Base-by-base conservation (phyloP, 2,888 invertebrate species). In the Ophioninae sp. region DNA sequence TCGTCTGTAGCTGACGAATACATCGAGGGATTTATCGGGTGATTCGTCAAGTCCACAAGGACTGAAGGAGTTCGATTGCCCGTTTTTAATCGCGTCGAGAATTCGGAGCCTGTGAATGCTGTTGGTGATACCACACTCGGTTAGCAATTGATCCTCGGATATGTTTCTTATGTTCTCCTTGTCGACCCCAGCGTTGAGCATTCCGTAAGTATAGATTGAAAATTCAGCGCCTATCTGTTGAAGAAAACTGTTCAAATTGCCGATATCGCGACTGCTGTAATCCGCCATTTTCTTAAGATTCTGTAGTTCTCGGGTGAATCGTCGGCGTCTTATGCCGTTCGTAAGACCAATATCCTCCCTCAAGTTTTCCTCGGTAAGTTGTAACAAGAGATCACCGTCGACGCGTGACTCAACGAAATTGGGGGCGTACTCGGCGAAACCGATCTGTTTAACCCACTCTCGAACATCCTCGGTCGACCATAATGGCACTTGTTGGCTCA, bases 361-460 rank as follows among this genome's bases (percentile, higher is more conserved):
- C 76, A 99, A 95, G 94, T 99, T 98, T 77, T 97, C 96, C 93
- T 99, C 99, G 10, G 96, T 97, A 86, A 99, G 94, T 93, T 98
- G 97, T 80, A 99, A 94, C 85, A 99, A 94, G 74, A 99, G 94
- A 94, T 99, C 99, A 7, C 99, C 99, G 93, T 99, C 99, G 44
- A 99, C 99, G 93, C 97, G 95, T 90, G 98, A 98, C 78, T 97
- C 97, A 65, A 96, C 95, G 92, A 99, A 99, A 92, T 96, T 96
- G 2, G 94, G 94, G 2, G 97, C 96, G 89, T 96, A 98, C 90
- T 97, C 96, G 20, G 95, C 95, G 92, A 99, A 99, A 0, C 99
- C 99, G 89, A 99, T 98, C 94, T 99, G 99, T 91, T 98, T 98
- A 0, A 99, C 98, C 99, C 99, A 99, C 93, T 99, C 98, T 88